phyloP scores from a whole-genome alignment of 1,140 invertebrate genomes.

The Brachionus manjavacas region DNA sequence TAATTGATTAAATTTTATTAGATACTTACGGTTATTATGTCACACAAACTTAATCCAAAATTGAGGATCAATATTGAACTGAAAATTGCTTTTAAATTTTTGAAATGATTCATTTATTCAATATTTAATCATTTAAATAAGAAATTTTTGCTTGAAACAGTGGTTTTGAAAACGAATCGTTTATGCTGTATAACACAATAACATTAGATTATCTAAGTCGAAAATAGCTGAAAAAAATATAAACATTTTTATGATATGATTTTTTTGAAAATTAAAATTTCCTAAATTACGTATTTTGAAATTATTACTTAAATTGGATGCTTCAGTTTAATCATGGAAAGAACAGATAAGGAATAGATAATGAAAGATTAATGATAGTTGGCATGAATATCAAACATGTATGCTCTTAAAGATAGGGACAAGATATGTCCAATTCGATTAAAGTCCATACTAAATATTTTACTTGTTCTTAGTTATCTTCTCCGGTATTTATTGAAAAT shows the following conservation, averaged over 20 bases:
- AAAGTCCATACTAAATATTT: not conserved
- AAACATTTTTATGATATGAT: not conserved
- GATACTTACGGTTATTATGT: not conserved
- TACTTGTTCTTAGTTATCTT: not conserved
- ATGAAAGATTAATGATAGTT: not conserved
- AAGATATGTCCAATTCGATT: not conserved
- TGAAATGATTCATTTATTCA: not conserved
- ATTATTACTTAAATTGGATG: not conserved
- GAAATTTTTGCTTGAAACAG: not conserved
- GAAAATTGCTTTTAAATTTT: not conserved
- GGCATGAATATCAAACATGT: not conserved
- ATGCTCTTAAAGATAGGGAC: not conserved
- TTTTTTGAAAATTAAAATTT: not conserved
- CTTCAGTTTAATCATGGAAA: not conserved
- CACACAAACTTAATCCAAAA: not conserved
- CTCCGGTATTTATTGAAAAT: not conserved
- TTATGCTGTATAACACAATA: not conserved
- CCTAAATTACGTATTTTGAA: not conserved
- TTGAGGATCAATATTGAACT: not conserved
- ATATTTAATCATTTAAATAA: not conserved
- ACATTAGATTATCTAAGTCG: not conserved
- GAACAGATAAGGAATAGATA: not conserved
- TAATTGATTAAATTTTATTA: not conserved
- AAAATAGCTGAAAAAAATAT: not conserved
- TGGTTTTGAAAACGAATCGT: not conserved